Percentiles rank a stretch among this genome's conserved stretches.
Evolutionary conservation across 1,140 invertebrate genomes (phyloP).

Genomic region (Probaryconus sp.): DNA sequence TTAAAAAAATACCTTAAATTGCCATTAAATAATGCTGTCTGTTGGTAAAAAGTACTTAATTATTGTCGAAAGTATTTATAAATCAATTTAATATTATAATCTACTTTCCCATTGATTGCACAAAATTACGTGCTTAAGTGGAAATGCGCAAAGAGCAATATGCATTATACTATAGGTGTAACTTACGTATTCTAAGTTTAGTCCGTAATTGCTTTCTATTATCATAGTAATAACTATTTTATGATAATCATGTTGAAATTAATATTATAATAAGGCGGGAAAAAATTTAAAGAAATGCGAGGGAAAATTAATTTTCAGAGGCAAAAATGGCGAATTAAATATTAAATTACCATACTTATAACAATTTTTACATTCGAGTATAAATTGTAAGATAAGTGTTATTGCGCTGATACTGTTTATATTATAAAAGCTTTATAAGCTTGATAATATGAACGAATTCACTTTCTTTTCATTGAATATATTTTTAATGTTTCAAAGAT

Average conservation of each 20-base stretch:
- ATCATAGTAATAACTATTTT: constrained; percentile 38
- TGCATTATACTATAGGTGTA: constrained; percentile 21
- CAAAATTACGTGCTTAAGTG: constrained; percentile 21
- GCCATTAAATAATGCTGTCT: too few species aligned
- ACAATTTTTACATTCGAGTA: too few species aligned
- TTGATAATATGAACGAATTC: too few species aligned
- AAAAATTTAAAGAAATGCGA: constrained; percentile 1
- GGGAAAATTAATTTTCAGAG: neutral
- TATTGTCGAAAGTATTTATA: neutral
- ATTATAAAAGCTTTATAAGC: too few species aligned
- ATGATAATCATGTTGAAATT: constrained; percentile 21
- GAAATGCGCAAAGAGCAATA: constrained; percentile 17
- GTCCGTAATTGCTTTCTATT: constrained; percentile 21
- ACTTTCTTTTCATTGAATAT: too few species aligned
- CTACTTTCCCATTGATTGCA: constrained; percentile 23
- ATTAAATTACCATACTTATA: too few species aligned
- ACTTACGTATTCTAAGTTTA: constrained; percentile 2
- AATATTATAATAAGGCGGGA: constrained; percentile 13
- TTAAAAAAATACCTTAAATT: too few species aligned
- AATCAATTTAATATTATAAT: constrained; percentile 21
- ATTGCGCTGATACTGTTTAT: too few species aligned
- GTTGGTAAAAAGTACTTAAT: constrained; percentile 16
- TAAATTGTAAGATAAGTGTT: too few species aligned
- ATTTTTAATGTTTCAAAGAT: too few species aligned
- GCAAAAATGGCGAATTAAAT: neutral